Evolutionary conservation across 2,113 vertebrate genomes (phyloP), one percentile per base, ranked within the genome.

Genomic region (Fukomys damarensis): DNA sequence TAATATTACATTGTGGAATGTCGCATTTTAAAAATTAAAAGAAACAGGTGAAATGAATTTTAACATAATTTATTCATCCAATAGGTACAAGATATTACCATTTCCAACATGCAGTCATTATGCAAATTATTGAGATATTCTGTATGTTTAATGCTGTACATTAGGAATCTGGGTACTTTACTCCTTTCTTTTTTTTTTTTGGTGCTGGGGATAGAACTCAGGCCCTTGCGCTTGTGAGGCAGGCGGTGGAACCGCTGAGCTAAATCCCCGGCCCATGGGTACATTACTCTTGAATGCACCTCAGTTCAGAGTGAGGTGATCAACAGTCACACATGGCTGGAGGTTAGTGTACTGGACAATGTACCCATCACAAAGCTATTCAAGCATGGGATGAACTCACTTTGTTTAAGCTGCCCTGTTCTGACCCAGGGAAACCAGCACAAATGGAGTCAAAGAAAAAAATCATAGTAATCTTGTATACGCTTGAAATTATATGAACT

Each of bases 21-120:
- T 41, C 70, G 59, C 38, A 77, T 63, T 93, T 32, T 2, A 46
- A 80, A 89, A 56, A 14, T 63, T 83, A 46, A 88, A 93, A n/a
- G 52, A 81, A 93, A n/a, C 0, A 89, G 16, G 8, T 76, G 41
- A 90, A 92, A 59, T 92, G 24, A 92, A 84, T 63, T 74, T 85
- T 87, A 63, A 35, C 84, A 68, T 54, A 56, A n/a, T 80, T 85
- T 41, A 22, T 41, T 81, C 35, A 95, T 43, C 11, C 35, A 77
- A 52, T 38, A 86, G 26, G 4, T 52, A 30, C 30, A 28, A 89
- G 82, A 88, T 80, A 81, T 32, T 65, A 61, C 28, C 20, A 77
- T 52, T 65, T 93, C 30, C 5, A 52, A 79, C 1, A 32, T 38
- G 17, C 58, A 43, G 86, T 56, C 0, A 26, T 49, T 85, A 82